Percentiles rank a stretch among this genome's conserved stretches.
Conservation (phyloP, 2,113 vertebrate species). For the Megalops atlanticus region DNA sequence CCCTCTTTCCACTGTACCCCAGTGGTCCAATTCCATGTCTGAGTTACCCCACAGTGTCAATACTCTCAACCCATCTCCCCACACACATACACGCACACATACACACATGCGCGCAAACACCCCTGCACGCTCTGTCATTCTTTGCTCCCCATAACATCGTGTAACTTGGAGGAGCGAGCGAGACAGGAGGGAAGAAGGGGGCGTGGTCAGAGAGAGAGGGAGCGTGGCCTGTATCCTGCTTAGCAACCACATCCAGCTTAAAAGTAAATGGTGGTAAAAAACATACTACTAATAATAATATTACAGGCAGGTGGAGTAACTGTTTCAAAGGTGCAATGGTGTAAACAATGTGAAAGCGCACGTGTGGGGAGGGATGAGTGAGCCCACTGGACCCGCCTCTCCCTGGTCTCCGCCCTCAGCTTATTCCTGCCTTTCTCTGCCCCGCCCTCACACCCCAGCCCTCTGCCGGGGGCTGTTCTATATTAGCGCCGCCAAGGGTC, state of each 20-base stretch:
- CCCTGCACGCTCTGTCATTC: background rate
- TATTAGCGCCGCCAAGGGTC: slow-evolving; percentile 5
- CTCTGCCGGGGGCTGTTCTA: background rate
- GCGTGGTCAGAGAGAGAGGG: too few relatives aligned
- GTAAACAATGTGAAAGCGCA: background rate
- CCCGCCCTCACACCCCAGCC: background rate
- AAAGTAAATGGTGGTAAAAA: background rate
- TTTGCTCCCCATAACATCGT: background rate
- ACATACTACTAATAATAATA: too few relatives aligned
- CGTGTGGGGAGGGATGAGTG: background rate
- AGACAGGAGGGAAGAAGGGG: background rate
- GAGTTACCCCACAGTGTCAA: background rate
- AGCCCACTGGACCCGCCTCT: background rate
- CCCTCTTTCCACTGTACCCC: background rate
- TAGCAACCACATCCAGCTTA: background rate
- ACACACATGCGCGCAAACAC: too few relatives aligned
- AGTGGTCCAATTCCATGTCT: background rate
- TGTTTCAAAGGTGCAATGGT: background rate
- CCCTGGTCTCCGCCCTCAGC: background rate
- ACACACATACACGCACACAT: too few relatives aligned
- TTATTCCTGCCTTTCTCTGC: too few relatives aligned
- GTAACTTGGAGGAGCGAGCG: background rate
- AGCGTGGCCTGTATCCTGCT: background rate
- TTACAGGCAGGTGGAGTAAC: background rate
- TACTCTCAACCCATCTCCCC: background rate